Percentiles rank a stretch among this genome's conserved stretches.
Evolutionary conservation across 2,797 vertebrate species (phyloP).

Genomic region (Thunnus albacares): DNA sequence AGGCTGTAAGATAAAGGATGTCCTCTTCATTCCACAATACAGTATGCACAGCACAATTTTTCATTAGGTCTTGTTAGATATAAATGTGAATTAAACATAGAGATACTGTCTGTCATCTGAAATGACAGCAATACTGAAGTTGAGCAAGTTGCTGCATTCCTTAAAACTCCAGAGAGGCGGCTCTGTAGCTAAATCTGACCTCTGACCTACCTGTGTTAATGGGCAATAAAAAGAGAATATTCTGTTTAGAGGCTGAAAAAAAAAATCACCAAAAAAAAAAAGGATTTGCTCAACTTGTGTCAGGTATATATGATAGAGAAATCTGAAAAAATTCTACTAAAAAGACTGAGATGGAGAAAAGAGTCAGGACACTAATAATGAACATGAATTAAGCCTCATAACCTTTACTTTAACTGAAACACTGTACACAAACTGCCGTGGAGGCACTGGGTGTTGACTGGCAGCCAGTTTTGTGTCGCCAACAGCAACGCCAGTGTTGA

Average conservation of each 20-base stretch:
- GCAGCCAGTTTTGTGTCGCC: constrained; percentile 43
- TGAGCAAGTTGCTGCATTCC: constrained; percentile 1
- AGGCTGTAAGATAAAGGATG: constrained; percentile 37
- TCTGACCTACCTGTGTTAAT: constrained; percentile 11
- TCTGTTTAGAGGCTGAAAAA: neutral
- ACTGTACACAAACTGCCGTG: constrained; percentile 2
- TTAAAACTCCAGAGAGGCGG: neutral
- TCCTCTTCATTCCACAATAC: constrained; percentile 26
- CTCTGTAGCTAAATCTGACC: neutral
- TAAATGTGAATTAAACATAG: constrained; percentile 27
- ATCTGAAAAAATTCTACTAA: neutral
- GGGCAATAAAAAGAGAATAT: neutral
- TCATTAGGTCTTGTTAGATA: neutral
- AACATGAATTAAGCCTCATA: constrained; percentile 16
- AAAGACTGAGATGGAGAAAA: constrained; percentile 19
- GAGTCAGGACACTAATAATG: neutral
- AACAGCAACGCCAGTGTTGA: constrained; percentile 37
- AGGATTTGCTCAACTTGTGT: constrained; percentile 1
- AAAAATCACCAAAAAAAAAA: neutral
- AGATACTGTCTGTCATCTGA: constrained; percentile 16
- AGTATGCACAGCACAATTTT: constrained; percentile 22
- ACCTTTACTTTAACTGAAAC: constrained; percentile 8
- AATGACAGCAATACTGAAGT: constrained; percentile 13
- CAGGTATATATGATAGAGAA: neutral
- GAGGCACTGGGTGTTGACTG: constrained; percentile 27